These are phyloP conservation scores for Nibea coibor DNA, from an alignment of 2,113 vertebrate species.

Conservation along the genomic window DNA sequence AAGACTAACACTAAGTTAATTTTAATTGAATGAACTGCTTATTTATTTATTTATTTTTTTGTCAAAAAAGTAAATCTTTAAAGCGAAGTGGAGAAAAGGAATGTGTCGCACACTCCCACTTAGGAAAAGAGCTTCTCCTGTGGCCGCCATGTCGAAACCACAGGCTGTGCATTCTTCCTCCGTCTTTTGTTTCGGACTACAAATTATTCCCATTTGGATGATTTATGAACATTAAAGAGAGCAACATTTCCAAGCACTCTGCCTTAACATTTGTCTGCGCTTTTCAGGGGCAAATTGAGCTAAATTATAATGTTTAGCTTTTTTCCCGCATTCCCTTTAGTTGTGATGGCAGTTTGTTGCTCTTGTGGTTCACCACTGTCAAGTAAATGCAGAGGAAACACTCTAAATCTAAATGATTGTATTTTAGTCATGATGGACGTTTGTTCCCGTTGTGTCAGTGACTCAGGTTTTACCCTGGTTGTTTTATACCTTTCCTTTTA, in stretches of 20 bases:
- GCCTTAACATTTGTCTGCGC: slow-evolving; percentile 35
- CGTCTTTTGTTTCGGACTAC: slow-evolving; percentile 39
- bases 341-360: slow-evolving; percentile 57
- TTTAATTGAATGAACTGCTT: background rate
- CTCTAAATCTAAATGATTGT: slow-evolving; percentile 48
- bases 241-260: slow-evolving; percentile 19
- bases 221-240: slow-evolving; percentile 48
- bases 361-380: slow-evolving; percentile 60
- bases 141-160: slow-evolving; percentile 39
- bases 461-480: slow-evolving; percentile 30
- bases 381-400: slow-evolving; percentile 55
- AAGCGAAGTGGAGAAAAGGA: background rate
- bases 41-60: background rate
- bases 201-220: slow-evolving; percentile 57
- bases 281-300: slow-evolving; percentile 49
- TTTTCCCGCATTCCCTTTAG: slow-evolving; percentile 51
- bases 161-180: slow-evolving; percentile 7
- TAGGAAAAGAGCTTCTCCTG: slow-evolving; percentile 9
- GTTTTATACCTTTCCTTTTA: slow-evolving; percentile 44
- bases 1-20: background rate
- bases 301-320: slow-evolving; percentile 57
- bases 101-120: background rate
- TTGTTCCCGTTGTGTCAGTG: slow-evolving; percentile 40
- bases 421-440: slow-evolving; percentile 47
- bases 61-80: background rate